Base-by-base conservation (phyloP, 2,113 vertebrate genomes). In the Rhagologus leucostigma region DNA sequence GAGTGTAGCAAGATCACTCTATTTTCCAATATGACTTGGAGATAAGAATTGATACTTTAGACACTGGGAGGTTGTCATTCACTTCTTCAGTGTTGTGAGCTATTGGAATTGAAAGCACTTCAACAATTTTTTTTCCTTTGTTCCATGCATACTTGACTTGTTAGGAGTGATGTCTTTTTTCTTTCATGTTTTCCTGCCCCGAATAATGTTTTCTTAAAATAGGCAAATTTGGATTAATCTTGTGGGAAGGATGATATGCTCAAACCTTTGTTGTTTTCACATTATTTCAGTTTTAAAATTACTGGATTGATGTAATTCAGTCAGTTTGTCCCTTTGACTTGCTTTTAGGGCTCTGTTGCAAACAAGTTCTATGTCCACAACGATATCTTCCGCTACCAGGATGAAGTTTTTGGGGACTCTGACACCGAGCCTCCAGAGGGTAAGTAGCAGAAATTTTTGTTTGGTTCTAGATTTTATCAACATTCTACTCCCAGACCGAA, bases 331-430 rank as follows among this genome's bases (percentile, higher is more conserved):
- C 37, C 70, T 89, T 68, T 82, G 49, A 87, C 87, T 97, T 95
- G 18, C 63, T 78, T 95, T 35, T 74, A 99, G 99, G 99, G 99
- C 5, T 99, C 99, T 30, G 99, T 99, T 73, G 98, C 99, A 75
- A 99, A 99, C 97, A 99, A 99, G 89, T 99, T 99, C 97, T 99
- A 99, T 89, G 99, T 99, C 83, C 99, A 99, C 96, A 99, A 99
- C 3, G 99, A 99, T 57, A 99, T 99, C 95, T 99, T 99, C 92
- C 99, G 99, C 85, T 99, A 99, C 95, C 99, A 99, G 83, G 99
- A 99, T 90, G 99, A 99, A 75, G 99, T 99, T 64, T 99, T 99
- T 69, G 99, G 98, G 11, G 99, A 99, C 95, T 99, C 99, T 4
- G 99, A 99, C 87, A 99, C 99, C 1, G 99, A 99, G 77, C 98